These are phyloP conservation scores for Catamblyrhynchus diadema DNA, from an alignment of 2,797 vertebrate species.

Conservation along the genomic window DNA sequence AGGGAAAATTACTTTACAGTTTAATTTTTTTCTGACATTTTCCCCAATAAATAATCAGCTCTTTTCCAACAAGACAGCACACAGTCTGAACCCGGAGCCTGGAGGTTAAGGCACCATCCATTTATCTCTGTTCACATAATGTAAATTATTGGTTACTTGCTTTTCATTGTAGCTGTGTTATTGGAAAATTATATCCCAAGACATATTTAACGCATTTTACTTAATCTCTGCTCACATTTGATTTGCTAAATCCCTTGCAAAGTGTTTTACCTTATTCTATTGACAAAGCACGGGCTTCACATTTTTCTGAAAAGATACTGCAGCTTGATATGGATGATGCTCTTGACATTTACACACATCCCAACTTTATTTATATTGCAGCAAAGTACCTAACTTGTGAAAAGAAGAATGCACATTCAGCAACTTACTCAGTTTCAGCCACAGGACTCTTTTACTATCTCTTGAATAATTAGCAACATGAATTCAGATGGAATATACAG, in stretches of 20 bases:
- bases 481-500: constrained; percentile 70
- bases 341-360: constrained; percentile 59
- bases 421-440: constrained; percentile 61
- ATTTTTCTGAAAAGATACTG: constrained; percentile 47
- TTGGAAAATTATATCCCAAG: constrained; percentile 60
- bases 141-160: constrained; percentile 66
- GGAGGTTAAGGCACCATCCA: constrained; percentile 63
- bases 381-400: constrained; percentile 41
- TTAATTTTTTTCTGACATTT: constrained; percentile 72
- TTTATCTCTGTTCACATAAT: constrained; percentile 71
- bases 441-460: constrained; percentile 70
- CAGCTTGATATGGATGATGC: constrained; percentile 52
- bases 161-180: constrained; percentile 65
- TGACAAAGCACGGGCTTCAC: constrained; percentile 8
- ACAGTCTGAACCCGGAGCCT: constrained; percentile 63
- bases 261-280: constrained; percentile 7
- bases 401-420: constrained; percentile 70
- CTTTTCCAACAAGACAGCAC: constrained; percentile 56
- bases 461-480: constrained; percentile 75
- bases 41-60: constrained; percentile 71
- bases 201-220: constrained; percentile 59
- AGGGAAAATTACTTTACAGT: constrained; percentile 62
- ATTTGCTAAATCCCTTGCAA: constrained; percentile 23
- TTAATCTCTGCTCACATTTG: constrained; percentile 53
- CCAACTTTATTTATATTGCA: constrained; percentile 72